Base-by-base conservation (phyloP, 2,113 vertebrate genomes). In the Odontesthes bonariensis region DNA sequence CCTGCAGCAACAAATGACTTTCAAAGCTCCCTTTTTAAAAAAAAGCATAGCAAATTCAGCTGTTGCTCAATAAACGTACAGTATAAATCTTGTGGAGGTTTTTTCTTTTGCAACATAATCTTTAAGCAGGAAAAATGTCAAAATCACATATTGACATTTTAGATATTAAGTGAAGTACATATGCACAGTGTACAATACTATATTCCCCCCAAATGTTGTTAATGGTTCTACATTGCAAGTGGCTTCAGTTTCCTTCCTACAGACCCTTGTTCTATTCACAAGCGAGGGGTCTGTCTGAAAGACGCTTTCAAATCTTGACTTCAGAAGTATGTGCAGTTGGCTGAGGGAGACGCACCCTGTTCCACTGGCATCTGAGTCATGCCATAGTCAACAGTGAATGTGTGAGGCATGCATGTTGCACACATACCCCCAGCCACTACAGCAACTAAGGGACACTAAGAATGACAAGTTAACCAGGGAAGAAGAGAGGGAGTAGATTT, bases 271-370 rank as follows among this genome's bases (percentile, higher is more conserved):
- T 75, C 81, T 86, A 27, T 89, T 87, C 77, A 75, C 77, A 77
- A 91, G 86, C 84, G 83, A 84, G 86, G 88, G 89, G 89, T 82
- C 86, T 82, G 79, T 75, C 84, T 91, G 84, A 93, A 78, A 89
- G 81, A 87, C 87, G 73, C 91, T 90, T 86, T 87, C 93, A 93
- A 90, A 95, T 95, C 89, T 90, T 94, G 91, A 94, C 93, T 94
- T 85, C 84, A 84, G 88, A 96, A 94, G 79, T 91, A 95, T 93
- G 93, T 70, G 75, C 89, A 93, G 78, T 92, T 95, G 93, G 93
- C 93, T 91, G 72, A 49, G 54, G 69, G 87, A 91, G 91, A 89
- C 86, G 86, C 70, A 86, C 79, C 81, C 88, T 91, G 78, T 92
- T 92, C 83, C 73, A 75, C 64, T 91, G 89, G 84, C 85, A 90